phyloP scores from a whole-genome alignment of 2,797 vertebrate species.

The Siniperca undulata region DNA sequence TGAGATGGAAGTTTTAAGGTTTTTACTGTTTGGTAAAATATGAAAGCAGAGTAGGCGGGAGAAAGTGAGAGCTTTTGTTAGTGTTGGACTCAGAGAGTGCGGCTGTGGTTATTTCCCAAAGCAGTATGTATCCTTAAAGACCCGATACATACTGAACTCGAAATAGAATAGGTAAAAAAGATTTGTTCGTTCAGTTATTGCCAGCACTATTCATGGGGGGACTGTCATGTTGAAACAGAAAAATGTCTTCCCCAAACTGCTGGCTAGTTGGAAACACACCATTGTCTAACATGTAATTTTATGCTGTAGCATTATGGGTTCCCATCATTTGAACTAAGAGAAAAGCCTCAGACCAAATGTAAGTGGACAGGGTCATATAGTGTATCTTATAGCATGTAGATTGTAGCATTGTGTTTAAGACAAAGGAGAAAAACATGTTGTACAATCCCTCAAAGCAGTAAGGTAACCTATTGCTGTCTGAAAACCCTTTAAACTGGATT shows the following conservation, averaged over 20 bases:
- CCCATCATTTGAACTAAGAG: not conserved
- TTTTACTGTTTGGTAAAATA: not conserved
- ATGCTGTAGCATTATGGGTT: not conserved
- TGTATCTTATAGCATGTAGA: not conserved
- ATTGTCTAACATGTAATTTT: not conserved
- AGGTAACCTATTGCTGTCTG: not conserved
- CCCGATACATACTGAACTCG: not conserved
- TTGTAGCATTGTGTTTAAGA: not conserved
- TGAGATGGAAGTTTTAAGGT: not conserved
- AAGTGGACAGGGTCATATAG: not conserved
- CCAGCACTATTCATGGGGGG: too few species aligned
- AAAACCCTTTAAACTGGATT: constrained; percentile 21
- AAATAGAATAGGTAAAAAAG: not conserved
- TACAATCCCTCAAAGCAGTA: constrained; percentile 1
- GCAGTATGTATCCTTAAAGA: not conserved
- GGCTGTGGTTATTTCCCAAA: not conserved
- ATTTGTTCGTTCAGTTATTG: not conserved
- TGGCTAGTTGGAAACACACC: not conserved
- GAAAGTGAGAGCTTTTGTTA: not conserved
- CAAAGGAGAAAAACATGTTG: not conserved
- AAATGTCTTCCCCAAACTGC: not conserved
- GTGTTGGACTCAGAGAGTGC: not conserved
- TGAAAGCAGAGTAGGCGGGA: not conserved
- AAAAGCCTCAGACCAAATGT: not conserved
- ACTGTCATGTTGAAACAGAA: not conserved